Conservation (phyloP, 1,140 invertebrate genomes). For the Pararge aegeria region DNA sequence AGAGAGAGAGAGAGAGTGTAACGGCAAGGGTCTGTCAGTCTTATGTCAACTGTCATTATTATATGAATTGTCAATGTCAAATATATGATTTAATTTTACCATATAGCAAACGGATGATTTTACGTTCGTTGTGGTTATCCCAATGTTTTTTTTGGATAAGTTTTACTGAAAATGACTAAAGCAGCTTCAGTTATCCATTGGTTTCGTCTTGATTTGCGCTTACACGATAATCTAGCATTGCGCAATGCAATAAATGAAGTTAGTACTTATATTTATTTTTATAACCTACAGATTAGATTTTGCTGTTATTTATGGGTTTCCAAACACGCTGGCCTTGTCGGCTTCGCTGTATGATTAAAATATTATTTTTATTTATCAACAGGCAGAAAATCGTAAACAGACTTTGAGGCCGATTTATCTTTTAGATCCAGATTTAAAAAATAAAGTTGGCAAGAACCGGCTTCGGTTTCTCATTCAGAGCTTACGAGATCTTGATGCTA, state of each 20-base stretch:
- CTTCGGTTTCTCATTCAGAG: slow-evolving; percentile 86
- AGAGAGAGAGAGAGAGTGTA: too few relatives aligned
- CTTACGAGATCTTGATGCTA: slow-evolving; percentile 84
- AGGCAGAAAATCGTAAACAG: slow-evolving; percentile 74
- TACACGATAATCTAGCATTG: slow-evolving; percentile 87
- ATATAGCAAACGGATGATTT: too few relatives aligned
- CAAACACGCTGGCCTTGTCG: too few relatives aligned
- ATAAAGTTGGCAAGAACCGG: slow-evolving; percentile 84
- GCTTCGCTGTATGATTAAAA: too few relatives aligned
- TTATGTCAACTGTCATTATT: too few relatives aligned
- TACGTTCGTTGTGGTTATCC: too few relatives aligned
- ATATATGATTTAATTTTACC: too few relatives aligned
- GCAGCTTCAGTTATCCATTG: slow-evolving; percentile 81
- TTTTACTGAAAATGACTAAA: slow-evolving; percentile 41
- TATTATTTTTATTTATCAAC: background rate
- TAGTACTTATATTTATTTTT: slow-evolving; percentile 19
- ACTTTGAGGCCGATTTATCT: slow-evolving; percentile 84
- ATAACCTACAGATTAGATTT: too few relatives aligned
- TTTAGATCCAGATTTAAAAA: slow-evolving; percentile 84
- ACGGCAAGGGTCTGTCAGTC: too few relatives aligned
- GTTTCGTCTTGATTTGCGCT: slow-evolving; percentile 86
- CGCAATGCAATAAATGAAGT: slow-evolving; percentile 80
- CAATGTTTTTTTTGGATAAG: background rate
- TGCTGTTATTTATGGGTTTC: too few relatives aligned
- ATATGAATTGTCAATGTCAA: too few relatives aligned